Percentiles rank a stretch among this genome's conserved stretches.
phyloP scores from a whole-genome alignment of 2,888 invertebrate genomes.

The Oligia fasciuncula region DNA sequence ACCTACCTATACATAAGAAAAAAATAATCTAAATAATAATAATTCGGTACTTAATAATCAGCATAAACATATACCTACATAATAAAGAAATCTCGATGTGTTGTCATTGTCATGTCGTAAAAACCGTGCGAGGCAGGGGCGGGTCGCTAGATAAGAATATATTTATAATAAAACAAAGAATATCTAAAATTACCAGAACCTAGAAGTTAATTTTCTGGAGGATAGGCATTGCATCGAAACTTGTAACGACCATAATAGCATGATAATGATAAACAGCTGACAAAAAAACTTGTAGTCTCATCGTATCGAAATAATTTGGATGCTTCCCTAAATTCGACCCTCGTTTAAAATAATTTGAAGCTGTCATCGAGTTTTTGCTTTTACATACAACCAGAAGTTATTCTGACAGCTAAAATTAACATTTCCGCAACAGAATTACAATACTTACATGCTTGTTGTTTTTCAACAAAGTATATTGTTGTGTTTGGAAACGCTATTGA shows the following conservation, averaged over 20 bases:
- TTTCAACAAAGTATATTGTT: slow-evolving; percentile 21
- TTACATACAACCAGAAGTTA: slow-evolving; percentile 4
- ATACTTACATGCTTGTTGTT: slow-evolving; percentile 3
- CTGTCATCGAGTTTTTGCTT: slow-evolving; percentile 18
- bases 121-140: not conserved
- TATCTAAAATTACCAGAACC: not conserved
- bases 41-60: not conserved
- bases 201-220: not conserved
- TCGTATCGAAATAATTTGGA: slow-evolving; percentile 13
- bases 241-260: too few relatives aligned
- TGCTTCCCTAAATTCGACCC: slow-evolving; percentile 10
- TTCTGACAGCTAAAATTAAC: slow-evolving; percentile 9
- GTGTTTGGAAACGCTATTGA: slow-evolving; percentile 30
- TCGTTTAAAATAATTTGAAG: slow-evolving; percentile 35
- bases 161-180: not conserved
- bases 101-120: not conserved
- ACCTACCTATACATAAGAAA: too few relatives aligned
- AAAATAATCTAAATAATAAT: too few relatives aligned
- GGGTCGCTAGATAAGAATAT: too few relatives aligned
- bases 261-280: too few relatives aligned
- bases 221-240: slow-evolving; percentile 3
- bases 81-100: not conserved
- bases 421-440: slow-evolving; percentile 28
- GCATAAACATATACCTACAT: not conserved
- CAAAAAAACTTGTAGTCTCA: slow-evolving; percentile 7